A percentile compares a stretch with the other conserved stretches of the same genome.
phyloP scores from a whole-genome alignment of 2,113 vertebrate genomes.

The Tragulus kanchil region DNA sequence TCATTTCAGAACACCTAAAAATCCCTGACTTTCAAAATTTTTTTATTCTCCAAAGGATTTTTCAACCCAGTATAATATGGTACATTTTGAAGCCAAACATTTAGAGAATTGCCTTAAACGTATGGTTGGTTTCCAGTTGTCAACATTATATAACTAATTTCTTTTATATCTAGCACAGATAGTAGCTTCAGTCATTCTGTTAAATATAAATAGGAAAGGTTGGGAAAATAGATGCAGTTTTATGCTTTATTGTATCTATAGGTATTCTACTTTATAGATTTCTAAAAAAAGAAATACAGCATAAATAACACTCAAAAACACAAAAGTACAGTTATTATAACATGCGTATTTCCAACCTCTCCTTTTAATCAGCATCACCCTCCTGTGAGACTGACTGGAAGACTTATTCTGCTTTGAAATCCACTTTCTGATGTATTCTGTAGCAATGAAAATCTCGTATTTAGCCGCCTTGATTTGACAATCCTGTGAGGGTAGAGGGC shows the following conservation, averaged over 20 bases:
- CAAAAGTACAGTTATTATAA: neutral
- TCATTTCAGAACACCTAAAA: constrained; percentile 30
- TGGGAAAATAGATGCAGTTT: neutral
- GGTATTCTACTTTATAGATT: constrained; percentile 19
- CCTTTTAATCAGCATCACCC: neutral
- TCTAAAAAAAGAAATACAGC: neutral
- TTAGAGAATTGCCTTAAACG: constrained; percentile 3
- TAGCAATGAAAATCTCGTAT: constrained; percentile 72
- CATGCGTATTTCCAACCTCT: neutral
- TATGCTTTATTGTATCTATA: neutral
- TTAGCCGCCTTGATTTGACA: constrained; percentile 24
- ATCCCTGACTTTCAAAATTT: neutral
- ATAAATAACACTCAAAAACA: neutral
- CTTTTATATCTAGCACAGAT: neutral
- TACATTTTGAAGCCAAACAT: neutral
- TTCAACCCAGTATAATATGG: constrained; percentile 49
- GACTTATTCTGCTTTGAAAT: constrained; percentile 79
- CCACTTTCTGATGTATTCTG: constrained; percentile 57
- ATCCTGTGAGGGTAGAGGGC: constrained; percentile 80
- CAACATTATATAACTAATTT: neutral
- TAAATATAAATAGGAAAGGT: neutral
- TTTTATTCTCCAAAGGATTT: constrained; percentile 40
- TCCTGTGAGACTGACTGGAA: neutral
- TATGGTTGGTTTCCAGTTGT: constrained; percentile 19
- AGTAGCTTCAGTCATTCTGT: neutral